Evolutionary conservation across 2,888 invertebrate genomes (phyloP), one percentile per base, ranked within the genome.

Genomic region (Heteromurus nitidus): DNA sequence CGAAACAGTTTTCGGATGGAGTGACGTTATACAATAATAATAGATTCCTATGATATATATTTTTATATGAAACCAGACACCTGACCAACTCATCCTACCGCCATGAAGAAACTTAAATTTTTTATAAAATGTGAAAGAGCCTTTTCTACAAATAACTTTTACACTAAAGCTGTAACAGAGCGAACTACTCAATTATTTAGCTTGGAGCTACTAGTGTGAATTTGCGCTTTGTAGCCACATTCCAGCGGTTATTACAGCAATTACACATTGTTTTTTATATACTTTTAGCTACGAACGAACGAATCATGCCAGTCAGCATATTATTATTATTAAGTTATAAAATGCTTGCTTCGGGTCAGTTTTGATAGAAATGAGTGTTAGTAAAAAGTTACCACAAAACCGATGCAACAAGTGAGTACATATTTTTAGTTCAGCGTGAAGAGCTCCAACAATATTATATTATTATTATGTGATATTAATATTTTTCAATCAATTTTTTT

Each of bases 341-440:
- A n/a, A 70, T 79, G 72, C 79, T 79, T 80, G 80, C 80, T 80
- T 74, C 80, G 80, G 80, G 80, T 80, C 80, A 80, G 73, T 80
- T 73, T 55, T 65, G 58, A 70, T 36, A 36, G n/a, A n/a, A 36
- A 3, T 80, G 53, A 18, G 72, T 73, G 80, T 80, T 80, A 80
- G 80, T 80, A 74, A 50, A n/a, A n/a, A 69, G 68, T 74, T 68
- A 80, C 55, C 77, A 77, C 30, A 68, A 70, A 55, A 68, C 65
- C 30, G 53, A 67, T 42, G 22, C 64, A 64, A 64, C 58, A 62
- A 64, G 67, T 67, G 67, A 69, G 20, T 55, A 53, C 16, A 55
- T 58, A 58, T 42, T 16, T 26, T 75, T 76, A 68, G 47, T 58
- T 75, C 50, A 76, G 76, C 76, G 58, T 68, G 76, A 16, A 11